A percentile compares a stretch with the other conserved stretches of the same genome.
These are phyloP conservation scores for Neogobius melanostomus DNA, from an alignment of 2,113 vertebrate species.

Conservation along the genomic window DNA sequence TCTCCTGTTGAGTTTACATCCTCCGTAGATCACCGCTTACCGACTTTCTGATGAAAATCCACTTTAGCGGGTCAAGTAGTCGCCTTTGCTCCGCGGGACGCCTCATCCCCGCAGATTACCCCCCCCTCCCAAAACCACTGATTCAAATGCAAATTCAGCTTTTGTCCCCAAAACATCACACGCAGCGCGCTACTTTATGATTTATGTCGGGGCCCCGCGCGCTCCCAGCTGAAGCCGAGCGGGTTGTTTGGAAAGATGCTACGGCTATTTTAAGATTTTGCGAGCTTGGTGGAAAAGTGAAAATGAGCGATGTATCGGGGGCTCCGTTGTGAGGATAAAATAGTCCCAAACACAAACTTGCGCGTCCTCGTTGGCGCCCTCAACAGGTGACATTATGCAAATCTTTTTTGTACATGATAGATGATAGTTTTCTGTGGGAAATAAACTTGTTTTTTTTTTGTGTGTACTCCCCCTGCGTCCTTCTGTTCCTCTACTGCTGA, in stretches of 20 bases:
- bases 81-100: not conserved
- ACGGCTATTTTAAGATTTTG: constrained; percentile 69
- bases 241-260: constrained; percentile 58
- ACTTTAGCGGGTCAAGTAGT: constrained; percentile 3
- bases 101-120: not conserved
- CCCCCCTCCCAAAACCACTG: constrained; percentile 28
- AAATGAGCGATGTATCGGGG: constrained; percentile 49
- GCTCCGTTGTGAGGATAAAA: constrained; percentile 42
- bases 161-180: constrained; percentile 65
- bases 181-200: constrained; percentile 42
- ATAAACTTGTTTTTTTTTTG: constrained; percentile 36
- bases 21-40: not conserved
- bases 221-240: constrained; percentile 63
- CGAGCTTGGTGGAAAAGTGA: constrained; percentile 57
- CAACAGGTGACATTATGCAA: constrained; percentile 36
- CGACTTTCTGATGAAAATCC: constrained; percentile 1
- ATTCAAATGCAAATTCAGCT: constrained; percentile 55
- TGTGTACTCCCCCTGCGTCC: constrained; percentile 20
- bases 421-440: constrained; percentile 28
- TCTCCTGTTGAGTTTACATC: not conserved
- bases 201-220: constrained; percentile 57
- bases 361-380: constrained; percentile 43
- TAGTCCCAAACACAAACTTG: constrained; percentile 28
- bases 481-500: constrained; percentile 9
- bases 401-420: constrained; percentile 27